These are phyloP conservation scores for Deilephila elpenor DNA, from an alignment of 2,888 invertebrate species.

Conservation along the genomic window DNA sequence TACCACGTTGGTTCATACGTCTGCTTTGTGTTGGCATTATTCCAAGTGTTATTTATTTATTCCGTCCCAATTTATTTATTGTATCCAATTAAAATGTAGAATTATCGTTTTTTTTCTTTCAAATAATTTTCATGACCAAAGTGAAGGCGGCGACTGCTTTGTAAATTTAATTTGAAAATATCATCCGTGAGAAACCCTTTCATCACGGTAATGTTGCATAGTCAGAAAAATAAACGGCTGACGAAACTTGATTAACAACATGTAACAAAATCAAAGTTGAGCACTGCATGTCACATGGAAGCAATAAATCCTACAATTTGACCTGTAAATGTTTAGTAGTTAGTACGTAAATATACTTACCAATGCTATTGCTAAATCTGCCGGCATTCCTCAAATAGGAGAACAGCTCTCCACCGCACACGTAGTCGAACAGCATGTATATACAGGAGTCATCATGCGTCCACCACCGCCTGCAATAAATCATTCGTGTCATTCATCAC, in stretches of 20 bases:
- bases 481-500: conserved; percentile 31
- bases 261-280: not conserved
- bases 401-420: conserved; percentile 98
- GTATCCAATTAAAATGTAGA: conserved; percentile 50
- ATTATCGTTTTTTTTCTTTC: conserved; percentile 28
- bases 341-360: conserved; percentile 64
- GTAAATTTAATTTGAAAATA: conserved; percentile 11
- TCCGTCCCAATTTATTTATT: conserved; percentile 67
- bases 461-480: conserved; percentile 92
- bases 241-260: not conserved
- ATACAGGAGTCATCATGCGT: conserved; percentile 95
- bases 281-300: not conserved
- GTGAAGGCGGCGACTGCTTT: not conserved
- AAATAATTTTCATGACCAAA: conserved; percentile 8
- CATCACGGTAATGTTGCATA: not conserved
- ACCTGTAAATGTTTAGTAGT: not conserved
- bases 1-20: conserved; percentile 29
- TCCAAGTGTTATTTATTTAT: conserved; percentile 69
- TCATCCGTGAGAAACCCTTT: conserved; percentile 14
- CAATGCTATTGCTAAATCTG: conserved; percentile 93
- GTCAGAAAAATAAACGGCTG: not conserved
- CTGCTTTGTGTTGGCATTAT: conserved; percentile 54
- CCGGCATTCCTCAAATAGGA: conserved; percentile 97
- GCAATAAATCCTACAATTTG: not conserved
- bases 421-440: conserved; percentile 99